These are phyloP conservation scores for Cyprinodon tularosa DNA, from an alignment of 2,113 vertebrate species.

Conservation along the genomic window DNA sequence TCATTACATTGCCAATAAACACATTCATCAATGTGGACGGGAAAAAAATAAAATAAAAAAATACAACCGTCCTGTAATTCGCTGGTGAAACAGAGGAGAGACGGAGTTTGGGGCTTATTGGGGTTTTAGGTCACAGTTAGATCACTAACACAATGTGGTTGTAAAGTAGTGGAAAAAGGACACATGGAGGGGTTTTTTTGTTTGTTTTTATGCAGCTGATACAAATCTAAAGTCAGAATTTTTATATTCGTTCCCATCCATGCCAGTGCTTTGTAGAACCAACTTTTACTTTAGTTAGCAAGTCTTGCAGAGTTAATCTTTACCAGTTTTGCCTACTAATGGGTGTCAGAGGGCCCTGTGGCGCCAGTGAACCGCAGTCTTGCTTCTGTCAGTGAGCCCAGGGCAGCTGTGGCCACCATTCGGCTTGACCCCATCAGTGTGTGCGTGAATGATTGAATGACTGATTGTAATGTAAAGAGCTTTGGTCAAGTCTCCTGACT, in stretches of 20 bases:
- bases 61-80: conserved; percentile 59
- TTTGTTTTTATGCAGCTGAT: not conserved
- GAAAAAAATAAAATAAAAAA: conserved; percentile 64
- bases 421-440: too few relatives aligned
- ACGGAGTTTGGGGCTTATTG: not conserved
- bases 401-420: too few relatives aligned
- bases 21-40: conserved; percentile 89
- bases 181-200: too few relatives aligned
- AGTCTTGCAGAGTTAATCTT: not conserved
- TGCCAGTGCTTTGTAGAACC: not conserved
- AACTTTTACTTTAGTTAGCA: not conserved
- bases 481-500: too few relatives aligned
- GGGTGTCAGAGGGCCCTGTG: too few relatives aligned
- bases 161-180: not conserved
- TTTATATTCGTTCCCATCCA: not conserved
- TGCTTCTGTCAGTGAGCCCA: not conserved
- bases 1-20: conserved; percentile 92
- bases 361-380: too few relatives aligned
- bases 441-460: too few relatives aligned
- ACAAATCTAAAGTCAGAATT: not conserved
- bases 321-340: not conserved
- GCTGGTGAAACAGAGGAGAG: conserved; percentile 12
- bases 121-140: too few relatives aligned
- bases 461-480: too few relatives aligned
- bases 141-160: too few relatives aligned